phyloP scores from a whole-genome alignment of 2,888 invertebrate genomes.

The Mimas tiliae region DNA sequence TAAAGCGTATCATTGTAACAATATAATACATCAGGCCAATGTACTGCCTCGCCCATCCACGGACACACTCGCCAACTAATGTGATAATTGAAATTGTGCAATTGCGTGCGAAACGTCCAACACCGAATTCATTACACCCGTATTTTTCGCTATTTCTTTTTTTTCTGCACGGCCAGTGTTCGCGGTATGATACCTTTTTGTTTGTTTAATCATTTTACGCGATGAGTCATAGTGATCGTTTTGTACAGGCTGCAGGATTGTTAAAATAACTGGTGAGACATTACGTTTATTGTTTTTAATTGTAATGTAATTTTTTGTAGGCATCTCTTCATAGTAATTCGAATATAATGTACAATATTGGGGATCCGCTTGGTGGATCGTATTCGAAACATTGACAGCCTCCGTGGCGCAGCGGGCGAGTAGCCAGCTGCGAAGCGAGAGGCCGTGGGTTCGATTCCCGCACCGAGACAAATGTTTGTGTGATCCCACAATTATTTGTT shows the following conservation, averaged over 20 bases:
- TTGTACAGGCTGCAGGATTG: background rate
- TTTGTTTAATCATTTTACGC: constrained; percentile 72
- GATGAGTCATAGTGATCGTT: constrained; percentile 44
- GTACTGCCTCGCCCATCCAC: constrained; percentile 53
- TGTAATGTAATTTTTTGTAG: background rate
- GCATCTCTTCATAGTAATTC: no score
- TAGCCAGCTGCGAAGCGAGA: no score
- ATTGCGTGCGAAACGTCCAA: constrained; percentile 80
- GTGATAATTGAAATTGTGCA: constrained; percentile 85
- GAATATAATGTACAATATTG: no score
- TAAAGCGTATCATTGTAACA: constrained; percentile 33
- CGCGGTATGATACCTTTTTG: constrained; percentile 46
- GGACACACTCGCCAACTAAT: constrained; percentile 72
- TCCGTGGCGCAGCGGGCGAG: no score
- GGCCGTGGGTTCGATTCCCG: no score
- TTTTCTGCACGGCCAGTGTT: constrained; percentile 16
- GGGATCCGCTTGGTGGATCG: no score
- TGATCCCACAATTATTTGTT: no score
- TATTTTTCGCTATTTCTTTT: constrained; percentile 70
- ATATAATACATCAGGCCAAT: constrained; percentile 58
- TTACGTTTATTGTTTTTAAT: background rate
- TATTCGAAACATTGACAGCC: no score
- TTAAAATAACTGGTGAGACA: background rate
- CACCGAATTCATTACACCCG: constrained; percentile 79
- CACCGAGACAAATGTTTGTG: no score